Evolutionary conservation across 2,797 vertebrate species (phyloP), one percentile per base, ranked within the genome.

Genomic region (Sebastes iracundus): DNA sequence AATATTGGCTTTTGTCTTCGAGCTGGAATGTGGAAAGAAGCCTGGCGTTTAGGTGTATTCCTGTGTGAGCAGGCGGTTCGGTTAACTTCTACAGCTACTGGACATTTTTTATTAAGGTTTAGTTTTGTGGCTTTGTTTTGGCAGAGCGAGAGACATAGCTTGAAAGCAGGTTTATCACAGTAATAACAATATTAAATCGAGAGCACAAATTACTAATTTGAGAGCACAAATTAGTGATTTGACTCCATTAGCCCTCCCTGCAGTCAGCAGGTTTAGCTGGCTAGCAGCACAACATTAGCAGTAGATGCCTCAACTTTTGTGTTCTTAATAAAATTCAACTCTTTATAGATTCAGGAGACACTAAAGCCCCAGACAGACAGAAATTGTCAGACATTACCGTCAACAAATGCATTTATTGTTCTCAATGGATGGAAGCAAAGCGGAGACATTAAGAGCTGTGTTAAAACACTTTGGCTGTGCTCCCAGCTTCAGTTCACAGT

Each of bases 351-450:
- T 78, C 38, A 42, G 42, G 23, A 68, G 35, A 22, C 35, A 33
- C n/a, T 33, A 60, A 78, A 72, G 70, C 30, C 73, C 72, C 42
- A 28, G 72, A 77, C 67, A 58, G 77, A 84, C 46, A 66, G 56
- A 77, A 71, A 69, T 25, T 72, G 64, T 72, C 73, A 74, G 83
- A 82, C 76, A 75, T 83, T 68, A 63, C 68, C 60, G 70, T 85
- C 82, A 81, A 85, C 79, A 78, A 79, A 77, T 42, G 46, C 64
- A 46, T 56, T 78, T 82, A 84, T 77, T 82, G 63, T 81, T 88
- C 76, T 86, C 82, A 74, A 28, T 60, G 75, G 79, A 74, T 38
- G 33, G 32, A 86, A 75, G 71, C 58, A 65, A 83, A 85, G 73
- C 49, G 28, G 59, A 89, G 70, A 81, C 74, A 74, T 87, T 75